Evolutionary conservation across 2,888 invertebrate species (phyloP), one percentile per base, ranked within the genome.

Genomic region (Anorthoa munda): DNA sequence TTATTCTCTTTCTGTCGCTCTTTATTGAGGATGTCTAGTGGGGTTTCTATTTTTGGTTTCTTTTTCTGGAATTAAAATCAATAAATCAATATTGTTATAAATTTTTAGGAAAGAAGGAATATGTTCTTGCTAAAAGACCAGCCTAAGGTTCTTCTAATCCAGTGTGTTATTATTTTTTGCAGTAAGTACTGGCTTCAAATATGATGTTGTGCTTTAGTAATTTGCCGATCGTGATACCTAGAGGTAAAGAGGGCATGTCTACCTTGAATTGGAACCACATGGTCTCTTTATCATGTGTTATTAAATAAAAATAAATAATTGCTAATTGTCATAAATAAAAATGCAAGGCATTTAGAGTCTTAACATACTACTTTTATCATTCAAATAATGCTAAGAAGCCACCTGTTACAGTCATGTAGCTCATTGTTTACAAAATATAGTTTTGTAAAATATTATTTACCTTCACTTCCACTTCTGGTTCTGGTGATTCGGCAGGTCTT

Each of bases 1-100:
- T 97, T 96, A 72, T 97, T 97, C 67, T 97, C 97, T 83, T 96
- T 95, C 51, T 89, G 87, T 9, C 94, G 88, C 79, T 96, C 94
- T 78, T 89, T 91, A 55, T 82, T 89, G 0, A 96, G 80, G 1
- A 95, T 85, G 12, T 95, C 95, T 81, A 89, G 81, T 39, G 90
- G 77, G 26, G 91, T 89, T 72, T 90, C 91, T 0, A 80, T 59
- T 60, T 91, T 92, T 0, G 79, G 75, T 80, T 93, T 94, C 80
- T 93, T 93, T 66, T 90, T 93, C 95, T 94, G 84, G n/a, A 91
- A 92, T 39, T 2, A 59, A 26, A 58, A 45, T n/a, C 0, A n/a
- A 4, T 5, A 11, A 12, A 5, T 0, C 4, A 17, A 18, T 45
- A 45, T 21, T 15, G 3, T 39, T 9, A 39, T 39, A 60, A 45